These are phyloP conservation scores for Hippoglossus hippoglossus DNA, from an alignment of 2,797 vertebrate genomes.

Conservation along the genomic window DNA sequence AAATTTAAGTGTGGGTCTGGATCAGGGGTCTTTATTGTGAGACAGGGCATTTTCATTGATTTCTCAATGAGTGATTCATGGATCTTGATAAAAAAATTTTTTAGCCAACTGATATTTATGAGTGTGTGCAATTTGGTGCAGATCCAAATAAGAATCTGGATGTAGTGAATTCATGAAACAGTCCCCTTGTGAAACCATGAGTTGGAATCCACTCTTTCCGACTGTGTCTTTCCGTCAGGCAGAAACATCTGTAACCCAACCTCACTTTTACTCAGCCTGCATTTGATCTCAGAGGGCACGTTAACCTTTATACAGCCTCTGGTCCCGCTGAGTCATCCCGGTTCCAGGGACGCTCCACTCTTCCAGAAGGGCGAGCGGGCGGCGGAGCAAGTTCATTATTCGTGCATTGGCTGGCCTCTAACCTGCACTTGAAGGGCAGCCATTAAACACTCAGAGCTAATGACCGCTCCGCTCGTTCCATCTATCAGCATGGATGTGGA, in stretches of 20 bases:
- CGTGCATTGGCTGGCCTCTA: slow-evolving; percentile 44
- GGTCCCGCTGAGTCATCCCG: slow-evolving; percentile 48
- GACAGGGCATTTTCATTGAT: too few species aligned
- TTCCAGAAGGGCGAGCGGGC: slow-evolving; percentile 42
- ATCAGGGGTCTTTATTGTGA: too few species aligned
- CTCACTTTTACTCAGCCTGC: slow-evolving; percentile 30
- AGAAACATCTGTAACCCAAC: slow-evolving; percentile 37
- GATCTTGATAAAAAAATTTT: too few species aligned
- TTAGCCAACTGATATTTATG: too few species aligned
- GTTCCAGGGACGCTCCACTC: slow-evolving; percentile 38
- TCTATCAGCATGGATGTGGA: slow-evolving; percentile 14
- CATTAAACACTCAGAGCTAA: slow-evolving; percentile 60
- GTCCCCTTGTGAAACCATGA: too few species aligned
- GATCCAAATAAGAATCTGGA: too few species aligned
- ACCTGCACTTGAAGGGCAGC: slow-evolving; percentile 47
- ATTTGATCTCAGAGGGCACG: slow-evolving; percentile 46
- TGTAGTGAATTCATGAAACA: too few species aligned
- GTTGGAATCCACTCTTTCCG: background rate
- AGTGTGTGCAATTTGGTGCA: too few species aligned
- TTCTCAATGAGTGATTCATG: too few species aligned
- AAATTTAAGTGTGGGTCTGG: too few species aligned
- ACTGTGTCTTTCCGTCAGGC: slow-evolving; percentile 29
- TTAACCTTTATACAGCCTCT: slow-evolving; percentile 53
- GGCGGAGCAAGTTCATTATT: slow-evolving; percentile 48
- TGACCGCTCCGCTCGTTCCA: slow-evolving; percentile 49